phyloP scores from a whole-genome alignment of 1,140 invertebrate genomes.

The Teleogryllus occipitalis region DNA sequence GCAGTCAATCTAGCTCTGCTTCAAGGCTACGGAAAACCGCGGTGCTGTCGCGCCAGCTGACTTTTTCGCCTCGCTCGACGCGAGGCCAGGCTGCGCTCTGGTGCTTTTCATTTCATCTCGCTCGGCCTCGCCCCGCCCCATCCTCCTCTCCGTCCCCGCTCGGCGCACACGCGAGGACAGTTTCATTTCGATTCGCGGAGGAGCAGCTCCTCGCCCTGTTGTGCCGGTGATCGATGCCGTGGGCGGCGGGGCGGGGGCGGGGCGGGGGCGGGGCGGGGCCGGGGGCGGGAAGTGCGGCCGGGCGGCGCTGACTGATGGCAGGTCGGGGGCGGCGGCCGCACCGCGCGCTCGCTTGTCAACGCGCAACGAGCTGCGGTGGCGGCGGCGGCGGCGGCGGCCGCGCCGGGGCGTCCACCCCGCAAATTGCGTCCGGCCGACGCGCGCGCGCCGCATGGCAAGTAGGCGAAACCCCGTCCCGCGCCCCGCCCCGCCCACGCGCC shows the following conservation, averaged over 20 bases:
- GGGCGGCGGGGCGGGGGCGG: too few relatives aligned
- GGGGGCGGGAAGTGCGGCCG: not conserved
- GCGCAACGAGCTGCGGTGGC: not conserved
- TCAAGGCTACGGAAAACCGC: too few relatives aligned
- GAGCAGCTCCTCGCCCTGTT: not conserved
- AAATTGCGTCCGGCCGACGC: not conserved
- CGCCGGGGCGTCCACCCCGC: not conserved
- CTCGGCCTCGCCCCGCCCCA: too few relatives aligned
- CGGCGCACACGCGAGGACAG: not conserved
- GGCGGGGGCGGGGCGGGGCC: too few relatives aligned
- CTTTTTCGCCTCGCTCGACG: too few relatives aligned
- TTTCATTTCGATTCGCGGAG: not conserved
- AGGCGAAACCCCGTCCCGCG: not conserved
- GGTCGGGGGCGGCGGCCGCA: not conserved
- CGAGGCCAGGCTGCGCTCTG: too few relatives aligned
- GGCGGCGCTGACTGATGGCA: not conserved
- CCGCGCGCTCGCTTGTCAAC: not conserved
- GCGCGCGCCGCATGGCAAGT: not conserved
- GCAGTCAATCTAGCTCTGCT: too few relatives aligned
- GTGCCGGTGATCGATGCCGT: not conserved
- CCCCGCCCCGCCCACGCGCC: too few relatives aligned
- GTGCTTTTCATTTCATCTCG: too few relatives aligned
- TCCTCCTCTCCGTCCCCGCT: too few relatives aligned
- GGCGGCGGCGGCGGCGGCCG: too few relatives aligned
- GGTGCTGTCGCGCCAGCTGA: too few relatives aligned